Evolutionary conservation across 2,888 invertebrate species (phyloP).

Genomic region (Ormyrus nitidulus): DNA sequence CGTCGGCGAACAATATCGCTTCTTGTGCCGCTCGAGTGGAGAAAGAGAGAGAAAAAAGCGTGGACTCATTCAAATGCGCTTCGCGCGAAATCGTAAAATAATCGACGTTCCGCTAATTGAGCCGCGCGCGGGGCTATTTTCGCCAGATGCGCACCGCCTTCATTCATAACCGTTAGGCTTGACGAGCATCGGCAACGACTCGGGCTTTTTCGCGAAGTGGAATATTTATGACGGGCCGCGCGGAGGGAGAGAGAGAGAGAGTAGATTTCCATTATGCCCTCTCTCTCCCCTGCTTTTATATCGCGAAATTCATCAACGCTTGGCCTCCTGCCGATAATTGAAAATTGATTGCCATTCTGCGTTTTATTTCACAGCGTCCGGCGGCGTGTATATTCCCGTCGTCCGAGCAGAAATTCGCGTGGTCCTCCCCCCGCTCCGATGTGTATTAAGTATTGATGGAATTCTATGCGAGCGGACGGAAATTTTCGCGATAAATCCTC

Average conservation of each 20-base stretch:
- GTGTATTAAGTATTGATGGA: constrained; percentile 12
- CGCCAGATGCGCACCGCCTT: constrained; percentile 1
- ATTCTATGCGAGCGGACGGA: neutral
- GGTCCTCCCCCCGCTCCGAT: neutral
- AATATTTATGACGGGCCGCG: constrained; percentile 11
- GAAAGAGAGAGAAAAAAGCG: too few relatives aligned
- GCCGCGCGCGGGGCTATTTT: neutral
- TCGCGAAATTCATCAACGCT: constrained; percentile 7
- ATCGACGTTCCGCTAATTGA: constrained; percentile 29
- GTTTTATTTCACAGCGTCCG: too few relatives aligned
- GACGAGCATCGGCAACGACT: too few relatives aligned
- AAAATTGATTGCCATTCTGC: constrained; percentile 13
- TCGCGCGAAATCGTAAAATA: constrained; percentile 30
- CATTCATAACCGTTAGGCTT: constrained; percentile 14
- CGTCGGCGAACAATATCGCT: too few relatives aligned
- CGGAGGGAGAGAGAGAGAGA: neutral
- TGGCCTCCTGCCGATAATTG: neutral
- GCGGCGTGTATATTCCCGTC: too few relatives aligned
- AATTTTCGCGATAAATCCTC: neutral
- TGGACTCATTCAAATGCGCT: neutral
- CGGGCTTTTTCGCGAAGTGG: constrained; percentile 16
- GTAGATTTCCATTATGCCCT: constrained; percentile 15
- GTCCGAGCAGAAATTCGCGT: too few relatives aligned
- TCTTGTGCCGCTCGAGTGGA: too few relatives aligned
- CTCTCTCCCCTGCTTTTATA: neutral